Evolutionary conservation across 2,888 invertebrate species (phyloP), one percentile per base, ranked within the genome.

Genomic region (Caenorhabditis macrosperma): DNA sequence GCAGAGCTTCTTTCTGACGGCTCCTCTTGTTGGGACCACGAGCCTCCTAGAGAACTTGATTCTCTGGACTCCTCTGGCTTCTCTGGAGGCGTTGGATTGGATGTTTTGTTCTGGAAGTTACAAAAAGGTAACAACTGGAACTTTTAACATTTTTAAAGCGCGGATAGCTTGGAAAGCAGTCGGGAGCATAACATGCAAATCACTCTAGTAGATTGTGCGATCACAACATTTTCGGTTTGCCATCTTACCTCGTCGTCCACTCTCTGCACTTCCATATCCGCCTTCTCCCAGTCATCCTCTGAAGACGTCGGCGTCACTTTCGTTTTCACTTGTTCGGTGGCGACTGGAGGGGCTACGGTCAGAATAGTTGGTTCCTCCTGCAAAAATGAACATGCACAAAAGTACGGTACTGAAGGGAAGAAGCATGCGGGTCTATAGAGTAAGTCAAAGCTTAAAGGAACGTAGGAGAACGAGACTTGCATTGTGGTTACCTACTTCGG

Each of bases 261-360:
- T 15, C 46, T 33, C 46, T 71, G 78, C 22, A 72, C 48, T 52
- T 78, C 78, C 72, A 78, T 72, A 28, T 79, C 79, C n/a, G 80
- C 75, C 22, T 75, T 80, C 52, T 75, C 80, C 80, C 80, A 80
- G 22, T 80, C 80, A 48, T 80, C 80, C 50, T 80, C 80, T 12
- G 80, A 80, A 26, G 80, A 80, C 2, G 75, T 61, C 30, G 80
- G 75, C 22, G 79, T 79, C 5, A 79, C 63, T 59, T 79, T 79
- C n/a, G 59, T 55, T 17, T 67, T 68, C 30, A 52, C 24, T 17
- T 46, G 2, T 24, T 41, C 24, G 1, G 22, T 10, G 15, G 24
- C 12, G 10, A 38, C 55, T 20, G 26, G 50, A 0, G 69, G 33
- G 9, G 54, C 52, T 5, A 71, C 48, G 3, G 41, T 68, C 5